These are phyloP conservation scores for Drosophila kurseongensis DNA, from an alignment of 1,140 invertebrate species.

Conservation along the genomic window DNA sequence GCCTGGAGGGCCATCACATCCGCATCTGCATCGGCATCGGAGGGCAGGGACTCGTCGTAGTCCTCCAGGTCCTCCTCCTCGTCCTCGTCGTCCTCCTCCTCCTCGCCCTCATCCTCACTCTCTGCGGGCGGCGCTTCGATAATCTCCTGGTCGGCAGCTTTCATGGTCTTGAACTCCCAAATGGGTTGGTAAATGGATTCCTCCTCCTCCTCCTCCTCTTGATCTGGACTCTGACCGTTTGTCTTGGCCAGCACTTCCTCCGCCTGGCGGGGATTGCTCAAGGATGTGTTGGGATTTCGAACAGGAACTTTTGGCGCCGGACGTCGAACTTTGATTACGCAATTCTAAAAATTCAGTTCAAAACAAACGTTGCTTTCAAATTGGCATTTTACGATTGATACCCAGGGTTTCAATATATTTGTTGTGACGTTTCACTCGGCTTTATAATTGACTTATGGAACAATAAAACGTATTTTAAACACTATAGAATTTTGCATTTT, in stretches of 20 bases:
- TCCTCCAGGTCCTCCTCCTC: slow-evolving; percentile 27
- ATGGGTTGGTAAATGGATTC: slow-evolving; percentile 83
- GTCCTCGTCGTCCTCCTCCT: slow-evolving; percentile 58
- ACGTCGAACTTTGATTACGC: slow-evolving; percentile 67
- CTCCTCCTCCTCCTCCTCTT: slow-evolving; percentile 49
- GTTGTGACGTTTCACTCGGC: background rate
- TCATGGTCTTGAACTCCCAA: slow-evolving; percentile 79
- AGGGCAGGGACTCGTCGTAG: slow-evolving; percentile 40
- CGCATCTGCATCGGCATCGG: slow-evolving; percentile 36
- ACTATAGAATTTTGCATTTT: too few relatives aligned
- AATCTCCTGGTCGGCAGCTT: slow-evolving; percentile 45
- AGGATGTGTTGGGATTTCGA: slow-evolving; percentile 62
- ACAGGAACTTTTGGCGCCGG: slow-evolving; percentile 73
- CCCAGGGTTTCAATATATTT: too few relatives aligned
- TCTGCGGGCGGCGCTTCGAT: slow-evolving; percentile 5
- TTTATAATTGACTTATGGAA: slow-evolving; percentile 14
- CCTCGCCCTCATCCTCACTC: slow-evolving; percentile 19
- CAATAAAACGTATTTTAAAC: too few relatives aligned
- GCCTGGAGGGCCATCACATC: slow-evolving; percentile 54
- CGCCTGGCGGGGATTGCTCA: slow-evolving; percentile 39
- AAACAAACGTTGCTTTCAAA: slow-evolving; percentile 17
- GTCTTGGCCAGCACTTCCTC: background rate
- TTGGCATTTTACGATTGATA: background rate
- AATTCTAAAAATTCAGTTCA: slow-evolving; percentile 44
- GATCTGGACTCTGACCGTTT: background rate